These are phyloP conservation scores for Scaptodrosophila lebanonensis DNA, from an alignment of 1,140 invertebrate genomes.

Conservation along the genomic window DNA sequence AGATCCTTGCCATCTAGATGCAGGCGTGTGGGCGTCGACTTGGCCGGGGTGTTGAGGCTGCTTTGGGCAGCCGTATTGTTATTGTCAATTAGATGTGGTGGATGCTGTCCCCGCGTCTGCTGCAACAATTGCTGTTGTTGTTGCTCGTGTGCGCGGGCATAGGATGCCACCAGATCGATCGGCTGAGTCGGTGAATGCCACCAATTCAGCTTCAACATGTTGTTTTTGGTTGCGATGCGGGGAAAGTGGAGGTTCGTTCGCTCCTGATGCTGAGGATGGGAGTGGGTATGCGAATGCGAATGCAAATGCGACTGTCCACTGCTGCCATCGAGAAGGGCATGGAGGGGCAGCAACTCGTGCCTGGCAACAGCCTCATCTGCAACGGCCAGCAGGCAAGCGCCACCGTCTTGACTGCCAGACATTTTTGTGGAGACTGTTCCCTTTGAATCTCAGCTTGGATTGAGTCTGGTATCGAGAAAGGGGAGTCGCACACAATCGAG, in stretches of 20 bases:
- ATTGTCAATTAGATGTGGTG: slow-evolving; percentile 23
- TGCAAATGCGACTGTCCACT: no score
- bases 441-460: no score
- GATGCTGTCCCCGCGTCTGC: neutral
- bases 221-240: slow-evolving; percentile 54
- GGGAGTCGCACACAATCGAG: no score
- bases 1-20: neutral
- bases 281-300: neutral
- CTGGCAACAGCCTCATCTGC: neutral
- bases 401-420: slow-evolving; percentile 14
- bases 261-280: neutral
- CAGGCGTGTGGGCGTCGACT: slow-evolving; percentile 7
- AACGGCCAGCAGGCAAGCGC: slow-evolving; percentile 4
- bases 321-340: slow-evolving; percentile 18
- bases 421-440: slow-evolving; percentile 16
- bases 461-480: no score
- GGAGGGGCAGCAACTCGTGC: slow-evolving; percentile 35
- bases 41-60: slow-evolving; percentile 27
- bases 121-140: no score
- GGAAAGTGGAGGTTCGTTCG: slow-evolving; percentile 17
- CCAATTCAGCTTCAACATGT: slow-evolving; percentile 61
- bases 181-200: slow-evolving; percentile 50
- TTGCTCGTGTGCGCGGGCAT: neutral
- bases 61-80: slow-evolving; percentile 35
- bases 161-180: slow-evolving; percentile 5